These are phyloP conservation scores for Epiblema foenella DNA, from an alignment of 2,888 invertebrate species.

Conservation along the genomic window DNA sequence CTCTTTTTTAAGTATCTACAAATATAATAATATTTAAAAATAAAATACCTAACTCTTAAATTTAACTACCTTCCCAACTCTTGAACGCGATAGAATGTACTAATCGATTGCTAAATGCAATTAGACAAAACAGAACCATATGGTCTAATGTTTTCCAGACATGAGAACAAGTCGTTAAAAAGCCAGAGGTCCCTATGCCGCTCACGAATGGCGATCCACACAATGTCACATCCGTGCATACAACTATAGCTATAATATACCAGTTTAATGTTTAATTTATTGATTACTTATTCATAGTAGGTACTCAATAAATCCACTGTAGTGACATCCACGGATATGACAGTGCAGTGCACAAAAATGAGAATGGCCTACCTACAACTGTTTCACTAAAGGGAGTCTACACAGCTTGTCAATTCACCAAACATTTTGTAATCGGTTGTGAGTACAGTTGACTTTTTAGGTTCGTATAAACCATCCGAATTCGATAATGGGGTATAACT, in stretches of 20 bases:
- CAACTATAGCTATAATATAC: too few species aligned
- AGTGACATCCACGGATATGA: too few species aligned
- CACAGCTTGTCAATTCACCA: not conserved
- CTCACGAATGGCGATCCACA: not conserved
- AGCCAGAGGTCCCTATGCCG: constrained; percentile 8
- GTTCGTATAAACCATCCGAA: too few species aligned
- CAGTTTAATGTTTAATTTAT: too few species aligned
- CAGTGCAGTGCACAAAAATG: too few species aligned
- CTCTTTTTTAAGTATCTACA: not conserved
- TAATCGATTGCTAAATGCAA: constrained; percentile 12
- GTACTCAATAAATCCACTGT: too few species aligned
- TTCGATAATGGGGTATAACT: too few species aligned
- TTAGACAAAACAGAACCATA: constrained; percentile 3
- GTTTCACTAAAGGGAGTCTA: not conserved
- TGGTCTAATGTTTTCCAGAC: constrained; percentile 24
- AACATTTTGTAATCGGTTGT: not conserved
- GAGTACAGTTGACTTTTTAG: not conserved
- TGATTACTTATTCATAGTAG: too few species aligned
- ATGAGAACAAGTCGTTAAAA: constrained; percentile 21
- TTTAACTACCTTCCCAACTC: not conserved
- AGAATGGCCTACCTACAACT: too few species aligned
- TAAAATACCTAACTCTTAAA: not conserved
- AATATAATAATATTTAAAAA: not conserved
- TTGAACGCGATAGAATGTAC: constrained; percentile 1
- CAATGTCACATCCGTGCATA: too few species aligned